Conservation (phyloP, 2,888 invertebrate species). For the Latheticus oryzae region DNA sequence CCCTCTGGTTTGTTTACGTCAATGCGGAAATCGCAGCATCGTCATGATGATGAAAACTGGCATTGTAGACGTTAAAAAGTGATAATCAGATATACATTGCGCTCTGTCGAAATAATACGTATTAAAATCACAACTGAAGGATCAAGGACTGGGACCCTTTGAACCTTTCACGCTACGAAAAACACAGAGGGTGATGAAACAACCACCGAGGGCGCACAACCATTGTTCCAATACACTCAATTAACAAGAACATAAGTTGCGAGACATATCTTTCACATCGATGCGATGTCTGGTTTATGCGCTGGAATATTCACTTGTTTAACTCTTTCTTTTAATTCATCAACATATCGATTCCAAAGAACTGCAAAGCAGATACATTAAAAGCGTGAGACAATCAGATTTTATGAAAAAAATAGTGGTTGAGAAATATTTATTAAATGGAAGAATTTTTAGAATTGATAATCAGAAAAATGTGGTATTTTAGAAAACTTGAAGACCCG, state of each 20-base stretch:
- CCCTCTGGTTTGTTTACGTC: conserved; percentile 30
- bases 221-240: conserved; percentile 65
- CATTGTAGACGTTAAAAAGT: conserved; percentile 53
- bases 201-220: conserved; percentile 58
- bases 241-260: conserved; percentile 52
- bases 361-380: too few relatives aligned
- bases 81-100: conserved; percentile 61
- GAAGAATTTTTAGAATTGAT: too few relatives aligned
- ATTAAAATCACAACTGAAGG: conserved; percentile 64
- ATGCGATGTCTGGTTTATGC: too few relatives aligned
- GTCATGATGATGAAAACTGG: conserved; percentile 5
- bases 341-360: too few relatives aligned
- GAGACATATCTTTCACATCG: not conserved
- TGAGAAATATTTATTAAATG: too few relatives aligned
- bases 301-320: too few relatives aligned
- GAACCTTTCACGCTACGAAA: conserved; percentile 63
- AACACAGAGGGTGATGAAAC: conserved; percentile 58
- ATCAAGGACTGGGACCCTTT: conserved; percentile 63
- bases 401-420: too few relatives aligned
- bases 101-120: conserved; percentile 63
- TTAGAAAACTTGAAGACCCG: too few relatives aligned
- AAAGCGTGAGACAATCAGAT: too few relatives aligned
- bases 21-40: conserved; percentile 21
- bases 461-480: too few relatives aligned
- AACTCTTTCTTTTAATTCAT: too few relatives aligned